Conservation (phyloP, 2,113 vertebrate genomes). For the Ivindomyrus marchei region DNA sequence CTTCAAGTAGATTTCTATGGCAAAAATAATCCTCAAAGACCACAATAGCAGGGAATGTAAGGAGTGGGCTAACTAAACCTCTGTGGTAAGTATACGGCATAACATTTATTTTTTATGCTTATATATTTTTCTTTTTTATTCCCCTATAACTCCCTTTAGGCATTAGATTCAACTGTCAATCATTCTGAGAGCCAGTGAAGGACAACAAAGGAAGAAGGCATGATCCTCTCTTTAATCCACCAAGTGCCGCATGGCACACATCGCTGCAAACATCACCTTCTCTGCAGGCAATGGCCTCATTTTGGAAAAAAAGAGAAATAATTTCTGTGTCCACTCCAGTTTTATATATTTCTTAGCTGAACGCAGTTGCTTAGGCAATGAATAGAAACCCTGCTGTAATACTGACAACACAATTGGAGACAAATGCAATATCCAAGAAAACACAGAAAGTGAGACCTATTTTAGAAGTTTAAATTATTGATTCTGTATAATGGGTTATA, state of each 20-base stretch:
- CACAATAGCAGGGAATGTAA: background rate
- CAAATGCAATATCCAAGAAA: background rate
- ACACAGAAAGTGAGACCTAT: background rate
- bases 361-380: background rate
- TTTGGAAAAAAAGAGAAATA: background rate
- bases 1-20: background rate
- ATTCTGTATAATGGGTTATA: background rate
- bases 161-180: background rate
- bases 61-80: background rate
- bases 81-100: background rate
- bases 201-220: background rate
- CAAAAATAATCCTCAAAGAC: background rate
- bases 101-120: background rate
- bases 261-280: background rate
- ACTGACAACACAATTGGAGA: background rate
- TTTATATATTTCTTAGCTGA: background rate
- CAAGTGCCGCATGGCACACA: background rate
- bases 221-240: background rate
- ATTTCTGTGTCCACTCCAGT: background rate
- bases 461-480: background rate
- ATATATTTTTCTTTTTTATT: background rate
- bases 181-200: constrained; percentile 6
- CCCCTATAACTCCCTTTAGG: background rate
- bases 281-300: background rate
- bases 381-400: background rate